Base-by-base conservation (phyloP, 1,140 invertebrate species). In the Camponotus floridanus region DNA sequence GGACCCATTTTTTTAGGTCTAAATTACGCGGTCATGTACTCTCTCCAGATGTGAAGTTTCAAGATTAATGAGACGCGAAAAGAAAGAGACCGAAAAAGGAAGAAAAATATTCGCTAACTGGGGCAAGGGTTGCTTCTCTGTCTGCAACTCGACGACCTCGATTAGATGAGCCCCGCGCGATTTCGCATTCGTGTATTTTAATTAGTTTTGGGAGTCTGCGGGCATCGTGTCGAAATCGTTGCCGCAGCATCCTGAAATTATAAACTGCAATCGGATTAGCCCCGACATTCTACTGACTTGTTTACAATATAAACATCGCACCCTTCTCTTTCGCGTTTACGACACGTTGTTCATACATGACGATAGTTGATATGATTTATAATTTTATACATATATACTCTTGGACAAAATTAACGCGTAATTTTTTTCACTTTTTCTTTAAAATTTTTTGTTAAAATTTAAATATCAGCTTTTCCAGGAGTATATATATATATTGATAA, bases 261-360 rank as follows among this genome's bases (percentile, higher is more conserved):
- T 74, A 73, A 83, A 83, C 79, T 74, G 79, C 79, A 83, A 83
- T 83, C 68, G 13, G 79, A 83, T 74, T 83, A 83, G 48, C 55
- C 11, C 18, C 21, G 5, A 7, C 42, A 5, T 1, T 6, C 15
- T 55, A 42, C 36, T 8, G 39, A 36, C 64, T 68, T 64, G 45
- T 68, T 80, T 68, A 36, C 33, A 68, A 80, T 33, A 13, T 55
- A 80, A 80, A 80, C 36, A 61, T 45, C n/a, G 31, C 42, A 31
- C 42, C 18, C 36, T 42, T 36, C 11, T 18, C 9, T 42, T n/a
- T 42, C 68, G 15, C 48, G 3, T 3, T 18, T 26, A 70, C 5
- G 13, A 7, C 15, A 8, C 11, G 2, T 15, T 48, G 45, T 48
- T 42, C 39, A 48, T 11, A 13, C 45, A 15, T 3, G 48, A 51